Evolutionary conservation across 2,888 invertebrate genomes (phyloP), one percentile per base, ranked within the genome.

Genomic region (Mamestra brassicae): DNA sequence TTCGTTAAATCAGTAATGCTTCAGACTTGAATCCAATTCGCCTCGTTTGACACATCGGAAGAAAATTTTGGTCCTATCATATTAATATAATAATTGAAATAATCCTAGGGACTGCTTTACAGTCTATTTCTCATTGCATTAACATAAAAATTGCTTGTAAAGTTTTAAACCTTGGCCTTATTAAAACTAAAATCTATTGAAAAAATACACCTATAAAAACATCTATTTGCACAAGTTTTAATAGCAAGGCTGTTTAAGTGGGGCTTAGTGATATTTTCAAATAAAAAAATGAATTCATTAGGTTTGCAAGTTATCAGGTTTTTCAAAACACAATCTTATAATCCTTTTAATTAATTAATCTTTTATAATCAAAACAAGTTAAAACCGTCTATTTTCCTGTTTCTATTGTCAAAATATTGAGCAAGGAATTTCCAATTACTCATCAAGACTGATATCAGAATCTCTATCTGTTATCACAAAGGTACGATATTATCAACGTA

Each of bases 381-480:
- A 6, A 74, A 42, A 58, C 7, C 36, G 3, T 0, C 0, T 11
- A 36, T 68, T 58, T 76, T 68, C 77, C 63, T 60, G 63, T 64
- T 76, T 15, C 11, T 26, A 0, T 52, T 76, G 26, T 45, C 3
- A 61, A 69, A 68, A 42, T 60, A 60, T n/a, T 50, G n/a, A 54
- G 26, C 8, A 45, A 38, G 52, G 42, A 50, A 82, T 55, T 76
- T 67, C 68, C 54, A 60, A 64, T 82, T 68, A 77, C 47, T 82
- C 68, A 77, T 81, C 58, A 17, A 11, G 52, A 65, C 62, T 62
- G 66, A 47, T 76, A 81, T 47, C 15, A 64, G 47, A 38, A 63
- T 42, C 34, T 62, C 13, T 55, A 62, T 55, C 47, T 26, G 6
- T 58, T 75, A 62, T 52, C 50, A 42, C 17, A 50, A 55, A 42